These are phyloP conservation scores for Sander vitreus DNA, from an alignment of 2,113 vertebrate species.

Conservation along the genomic window DNA sequence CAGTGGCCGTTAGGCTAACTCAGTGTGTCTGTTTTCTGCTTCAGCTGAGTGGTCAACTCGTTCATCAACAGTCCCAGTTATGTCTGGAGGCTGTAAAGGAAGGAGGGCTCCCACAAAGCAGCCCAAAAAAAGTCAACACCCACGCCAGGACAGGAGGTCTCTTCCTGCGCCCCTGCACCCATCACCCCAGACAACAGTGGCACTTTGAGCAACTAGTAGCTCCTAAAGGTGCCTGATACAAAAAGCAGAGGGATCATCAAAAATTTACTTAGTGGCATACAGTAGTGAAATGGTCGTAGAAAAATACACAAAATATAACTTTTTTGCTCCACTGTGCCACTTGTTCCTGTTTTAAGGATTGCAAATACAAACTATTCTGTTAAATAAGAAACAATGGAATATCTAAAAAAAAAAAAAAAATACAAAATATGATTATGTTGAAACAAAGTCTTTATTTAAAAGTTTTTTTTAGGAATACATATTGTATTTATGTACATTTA, in stretches of 20 bases:
- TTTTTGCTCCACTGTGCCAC: conserved; percentile 13
- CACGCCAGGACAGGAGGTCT: conserved; percentile 68
- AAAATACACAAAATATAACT: background rate
- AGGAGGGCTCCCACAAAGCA: conserved; percentile 41
- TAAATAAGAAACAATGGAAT: background rate
- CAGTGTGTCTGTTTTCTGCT: conserved; percentile 35
- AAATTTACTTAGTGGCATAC: conserved; percentile 13
- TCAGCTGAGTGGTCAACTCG: conserved; percentile 86
- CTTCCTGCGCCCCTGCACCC: conserved; percentile 82
- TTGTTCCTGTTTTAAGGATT: conserved; percentile 77
- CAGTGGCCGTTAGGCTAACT: background rate
- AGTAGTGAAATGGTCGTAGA: conserved; percentile 7
- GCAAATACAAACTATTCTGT: conserved; percentile 33
- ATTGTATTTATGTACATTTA: conserved; percentile 24
- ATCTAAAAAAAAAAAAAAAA: background rate
- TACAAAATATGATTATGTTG: background rate
- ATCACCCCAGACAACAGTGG: conserved; percentile 87
- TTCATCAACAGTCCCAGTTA: conserved; percentile 87
- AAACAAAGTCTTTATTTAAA: conserved; percentile 28
- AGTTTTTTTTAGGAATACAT: background rate
- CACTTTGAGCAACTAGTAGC: conserved; percentile 81
- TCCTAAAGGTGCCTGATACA: conserved; percentile 64
- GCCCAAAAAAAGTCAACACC: background rate
- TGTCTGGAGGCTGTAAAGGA: conserved; percentile 87
- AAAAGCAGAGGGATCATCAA: background rate